Conservation (phyloP, 2,113 vertebrate species). For the Daboia siamensis region DNA sequence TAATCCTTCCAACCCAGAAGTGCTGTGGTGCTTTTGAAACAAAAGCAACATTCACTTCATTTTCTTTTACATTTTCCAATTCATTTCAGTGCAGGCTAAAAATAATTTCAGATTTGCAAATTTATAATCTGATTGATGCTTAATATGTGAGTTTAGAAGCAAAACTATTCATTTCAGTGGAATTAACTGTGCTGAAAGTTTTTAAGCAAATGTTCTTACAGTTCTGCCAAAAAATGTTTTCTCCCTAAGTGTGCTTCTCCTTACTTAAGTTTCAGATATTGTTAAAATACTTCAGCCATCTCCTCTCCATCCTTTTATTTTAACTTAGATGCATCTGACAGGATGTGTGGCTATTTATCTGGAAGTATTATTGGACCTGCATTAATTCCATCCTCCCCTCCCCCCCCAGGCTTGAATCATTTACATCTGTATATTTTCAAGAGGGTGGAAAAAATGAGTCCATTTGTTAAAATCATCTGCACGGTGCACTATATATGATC, state of each 20-base stretch:
- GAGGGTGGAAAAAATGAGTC: slow-evolving; percentile 31
- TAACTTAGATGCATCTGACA: neutral
- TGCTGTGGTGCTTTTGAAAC: neutral
- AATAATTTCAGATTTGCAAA: neutral
- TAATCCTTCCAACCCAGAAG: neutral
- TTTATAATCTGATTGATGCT: neutral
- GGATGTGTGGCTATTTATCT: slow-evolving; percentile 29
- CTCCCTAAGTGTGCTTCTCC: neutral
- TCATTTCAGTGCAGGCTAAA: neutral
- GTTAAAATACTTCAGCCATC: neutral
- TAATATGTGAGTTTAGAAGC: neutral
- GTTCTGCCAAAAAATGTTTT: neutral
- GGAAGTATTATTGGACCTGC: slow-evolving; percentile 13
- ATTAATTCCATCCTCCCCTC: slow-evolving; percentile 24
- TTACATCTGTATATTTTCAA: slow-evolving; percentile 56
- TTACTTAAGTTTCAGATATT: neutral
- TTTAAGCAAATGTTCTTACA: neutral
- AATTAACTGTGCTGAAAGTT: neutral
- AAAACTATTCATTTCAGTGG: neutral
- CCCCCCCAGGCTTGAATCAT: slow-evolving; percentile 22
- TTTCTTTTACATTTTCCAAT: neutral
- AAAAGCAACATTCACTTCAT: neutral
- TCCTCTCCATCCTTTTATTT: neutral
- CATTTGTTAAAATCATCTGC: slow-evolving; percentile 40
- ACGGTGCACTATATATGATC: slow-evolving; percentile 27